Percentiles rank a stretch among this genome's conserved stretches.
These are phyloP conservation scores for Sceloporus tristichus DNA, from an alignment of 2,113 vertebrate species.

Conservation along the genomic window DNA sequence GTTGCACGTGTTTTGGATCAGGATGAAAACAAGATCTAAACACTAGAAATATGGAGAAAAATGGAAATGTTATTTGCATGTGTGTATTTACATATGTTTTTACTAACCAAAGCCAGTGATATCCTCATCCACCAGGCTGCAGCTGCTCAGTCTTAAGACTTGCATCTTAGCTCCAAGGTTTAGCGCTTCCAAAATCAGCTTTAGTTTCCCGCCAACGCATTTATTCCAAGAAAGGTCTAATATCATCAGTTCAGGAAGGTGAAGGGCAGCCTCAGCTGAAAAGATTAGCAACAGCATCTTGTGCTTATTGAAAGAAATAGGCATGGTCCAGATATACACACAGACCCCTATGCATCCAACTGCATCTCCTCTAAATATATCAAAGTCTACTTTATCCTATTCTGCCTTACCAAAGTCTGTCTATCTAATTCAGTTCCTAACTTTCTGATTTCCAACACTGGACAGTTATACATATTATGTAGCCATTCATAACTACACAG, in stretches of 20 bases:
- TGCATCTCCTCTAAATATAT: neutral
- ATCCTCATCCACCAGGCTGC: slow-evolving; percentile 85
- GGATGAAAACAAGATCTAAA: neutral
- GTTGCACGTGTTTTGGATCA: neutral
- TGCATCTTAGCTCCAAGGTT: slow-evolving; percentile 75
- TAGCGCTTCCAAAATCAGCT: slow-evolving; percentile 81
- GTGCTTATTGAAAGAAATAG: slow-evolving; percentile 62
- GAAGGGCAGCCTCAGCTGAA: slow-evolving; percentile 81
- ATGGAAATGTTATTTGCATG: slow-evolving; percentile 36
- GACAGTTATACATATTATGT: too few relatives aligned
- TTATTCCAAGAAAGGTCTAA: slow-evolving; percentile 93
- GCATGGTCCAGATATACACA: slow-evolving; percentile 6
- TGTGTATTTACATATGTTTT: slow-evolving; percentile 33
- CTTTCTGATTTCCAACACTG: too few relatives aligned
- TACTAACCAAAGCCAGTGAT: slow-evolving; percentile 82
- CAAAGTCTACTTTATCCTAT: neutral
- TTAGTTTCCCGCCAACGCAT: slow-evolving; percentile 85
- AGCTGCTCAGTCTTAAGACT: slow-evolving; percentile 90
- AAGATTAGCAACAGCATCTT: slow-evolving; percentile 69
- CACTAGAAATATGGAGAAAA: slow-evolving; percentile 13
- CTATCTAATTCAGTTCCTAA: too few relatives aligned
- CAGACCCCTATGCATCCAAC: neutral
- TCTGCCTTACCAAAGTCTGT: too few relatives aligned
- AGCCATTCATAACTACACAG: too few relatives aligned
- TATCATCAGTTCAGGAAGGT: slow-evolving; percentile 80